Conservation (phyloP, 2,888 invertebrate species). For the Zonitis immaculata region DNA sequence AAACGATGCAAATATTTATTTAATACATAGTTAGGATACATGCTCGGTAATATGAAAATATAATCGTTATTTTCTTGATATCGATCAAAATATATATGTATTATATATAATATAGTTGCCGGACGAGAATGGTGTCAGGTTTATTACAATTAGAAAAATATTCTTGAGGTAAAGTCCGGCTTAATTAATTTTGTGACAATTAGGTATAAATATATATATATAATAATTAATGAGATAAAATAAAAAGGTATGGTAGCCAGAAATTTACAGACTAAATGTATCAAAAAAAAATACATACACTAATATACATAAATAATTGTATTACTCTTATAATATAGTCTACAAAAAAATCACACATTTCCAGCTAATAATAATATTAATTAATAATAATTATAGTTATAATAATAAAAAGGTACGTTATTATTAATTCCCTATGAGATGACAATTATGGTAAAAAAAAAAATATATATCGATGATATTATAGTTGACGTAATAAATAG, state of each 20-base stretch:
- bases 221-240: constrained; percentile 40
- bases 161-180: constrained; percentile 37
- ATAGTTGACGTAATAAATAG: constrained; percentile 20
- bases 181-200: constrained; percentile 27
- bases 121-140: constrained; percentile 30
- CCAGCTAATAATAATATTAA: too few relatives aligned
- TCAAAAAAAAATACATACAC: constrained; percentile 47
- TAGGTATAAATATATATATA: constrained; percentile 21
- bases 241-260: constrained; percentile 29
- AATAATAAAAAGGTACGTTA: constrained; percentile 45
- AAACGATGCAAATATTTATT: constrained; percentile 51
- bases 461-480: constrained; percentile 16
- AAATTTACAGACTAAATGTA: constrained; percentile 32
- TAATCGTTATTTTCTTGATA: constrained; percentile 44
- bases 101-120: constrained; percentile 30
- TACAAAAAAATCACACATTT: constrained; percentile 48
- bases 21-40: constrained; percentile 49
- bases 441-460: constrained; percentile 24
- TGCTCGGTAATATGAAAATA: constrained; percentile 50
- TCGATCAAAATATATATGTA: constrained; percentile 29
- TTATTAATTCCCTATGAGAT: constrained; percentile 42
- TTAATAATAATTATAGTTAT: too few relatives aligned
- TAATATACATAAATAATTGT: constrained; percentile 44
- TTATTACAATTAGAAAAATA: constrained; percentile 14
- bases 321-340: constrained; percentile 37